Evolutionary conservation across 2,888 invertebrate species (phyloP), one percentile per base, ranked within the genome.

Genomic region (Drosophila mettleri): DNA sequence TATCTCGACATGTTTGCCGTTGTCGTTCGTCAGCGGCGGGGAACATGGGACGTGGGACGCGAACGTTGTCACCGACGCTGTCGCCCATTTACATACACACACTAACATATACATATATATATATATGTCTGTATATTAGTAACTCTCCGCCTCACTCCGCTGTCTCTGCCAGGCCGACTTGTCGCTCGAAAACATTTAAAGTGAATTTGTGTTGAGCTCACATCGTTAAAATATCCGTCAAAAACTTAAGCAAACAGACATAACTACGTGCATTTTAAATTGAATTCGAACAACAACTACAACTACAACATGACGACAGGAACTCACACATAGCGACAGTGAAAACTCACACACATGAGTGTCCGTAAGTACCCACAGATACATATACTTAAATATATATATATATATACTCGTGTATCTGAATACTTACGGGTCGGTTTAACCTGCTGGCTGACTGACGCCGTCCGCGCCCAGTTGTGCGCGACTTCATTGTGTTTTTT

Each of bases 161-260:
- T 33, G 41, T 24, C 46, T 33, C 61, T 55, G 52, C 46, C 75
- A 51, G 36, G 54, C 69, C 59, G 63, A 74, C 71, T 78, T 78
- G 68, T 71, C 74, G 79, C 75, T 76, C 69, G 67, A 78, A 83
- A 80, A 78, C 86, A 82, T 84, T 88, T 86, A 86, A 90, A 81
- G 89, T 87, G 88, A 86, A 87, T 89, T 90, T 88, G 70, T 85
- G 73, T 85, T 89, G 86, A 83, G 80, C 82, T 89, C 89, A 87
- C 88, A 89, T 89, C 90, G 89, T 89, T 90, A 88, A 89, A 89
- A 90, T 86, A 89, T 78, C 83, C 86, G 89, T 89, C 88, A 90
- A 90, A 90, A 89, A 88, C 80, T 89, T 89, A 88, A 82, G 87
- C 76, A 88, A 90, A 90, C 86, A 89, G 88, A 89, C 79, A 90